Conservation (phyloP, 1,140 invertebrate genomes). For the Oryctes rhinoceros region DNA sequence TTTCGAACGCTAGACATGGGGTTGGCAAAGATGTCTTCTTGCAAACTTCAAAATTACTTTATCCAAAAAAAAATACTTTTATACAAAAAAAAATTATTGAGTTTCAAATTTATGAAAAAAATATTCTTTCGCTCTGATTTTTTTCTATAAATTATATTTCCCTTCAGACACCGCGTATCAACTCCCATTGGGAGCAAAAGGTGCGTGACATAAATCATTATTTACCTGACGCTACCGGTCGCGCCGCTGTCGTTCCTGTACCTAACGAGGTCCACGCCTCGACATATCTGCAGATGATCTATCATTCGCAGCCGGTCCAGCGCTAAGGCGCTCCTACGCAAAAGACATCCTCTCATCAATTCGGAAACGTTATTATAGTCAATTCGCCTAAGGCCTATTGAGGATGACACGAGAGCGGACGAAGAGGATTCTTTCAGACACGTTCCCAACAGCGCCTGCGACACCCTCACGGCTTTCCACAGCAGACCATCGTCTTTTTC, state of each 20-base stretch:
- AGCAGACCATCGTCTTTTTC: neutral
- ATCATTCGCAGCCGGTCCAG: constrained; percentile 7
- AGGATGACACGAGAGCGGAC: neutral
- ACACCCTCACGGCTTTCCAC: neutral
- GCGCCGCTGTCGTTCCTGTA: constrained; percentile 4
- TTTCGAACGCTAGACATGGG: too few relatives aligned
- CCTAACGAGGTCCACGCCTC: neutral
- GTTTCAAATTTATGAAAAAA: too few relatives aligned
- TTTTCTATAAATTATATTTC: too few relatives aligned
- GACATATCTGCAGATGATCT: constrained; percentile 16
- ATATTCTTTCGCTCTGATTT: too few relatives aligned
- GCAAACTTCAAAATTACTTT: too few relatives aligned
- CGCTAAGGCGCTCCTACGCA: neutral
- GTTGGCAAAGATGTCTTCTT: too few relatives aligned
- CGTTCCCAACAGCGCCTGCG: neutral
- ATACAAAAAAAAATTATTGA: too few relatives aligned
- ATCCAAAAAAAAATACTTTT: too few relatives aligned
- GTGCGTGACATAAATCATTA: neutral
- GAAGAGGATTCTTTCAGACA: neutral
- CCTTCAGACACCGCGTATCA: too few relatives aligned
- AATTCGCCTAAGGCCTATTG: too few relatives aligned
- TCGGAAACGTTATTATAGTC: neutral
- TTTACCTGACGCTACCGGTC: neutral
- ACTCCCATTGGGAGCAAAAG: too few relatives aligned
- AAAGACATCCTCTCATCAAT: constrained; percentile 11